Evolutionary conservation across 2,113 vertebrate species (phyloP).

Genomic region (Felis catus): F.catus_Fca126_mat1.0 CM031417.1:90286001-90286500

Average conservation of each 20-base stretch:
- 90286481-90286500: conserved; percentile 32
- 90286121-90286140: too few relatives aligned
- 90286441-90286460: not conserved
- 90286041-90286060: too few relatives aligned
- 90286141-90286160: not conserved
- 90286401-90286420: not conserved
- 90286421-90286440: conserved; percentile 17
- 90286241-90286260: not conserved
- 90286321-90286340: not conserved
- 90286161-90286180: conserved; percentile 9
- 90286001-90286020: too few relatives aligned
- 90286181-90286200: not conserved
- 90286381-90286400: not conserved
- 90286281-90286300: not conserved
- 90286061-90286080: too few relatives aligned
- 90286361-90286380: not conserved
- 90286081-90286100: too few relatives aligned
- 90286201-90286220: not conserved
- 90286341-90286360: not conserved
- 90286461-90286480: not conserved
- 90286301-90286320: not conserved
- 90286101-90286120: too few relatives aligned
- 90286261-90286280: not conserved
- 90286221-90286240: not conserved
- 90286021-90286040: too few relatives aligned